Base-by-base conservation (phyloP, 2,888 invertebrate species). In the Anaspis maculata region DNA sequence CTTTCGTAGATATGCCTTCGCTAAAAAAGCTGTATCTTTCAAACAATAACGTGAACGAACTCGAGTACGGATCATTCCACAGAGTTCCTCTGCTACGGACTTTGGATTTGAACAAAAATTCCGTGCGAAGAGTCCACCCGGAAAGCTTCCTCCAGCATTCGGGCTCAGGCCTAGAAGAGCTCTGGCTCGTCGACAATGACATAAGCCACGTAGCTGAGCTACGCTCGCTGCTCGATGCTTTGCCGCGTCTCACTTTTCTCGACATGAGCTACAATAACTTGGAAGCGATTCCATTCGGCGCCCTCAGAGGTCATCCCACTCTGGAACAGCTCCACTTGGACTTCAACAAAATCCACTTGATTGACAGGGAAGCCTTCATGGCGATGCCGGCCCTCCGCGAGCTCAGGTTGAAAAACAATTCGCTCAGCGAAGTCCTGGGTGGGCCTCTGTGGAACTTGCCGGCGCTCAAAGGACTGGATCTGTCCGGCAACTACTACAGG, bases 381-480 rank as follows among this genome's bases (percentile, higher is more conserved):
- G 83, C 83, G 10, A 83, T 91, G 80, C 86, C 86, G 0, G 83
- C 87, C 0, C 64, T 92, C 21, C 70, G 88, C 46, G 88, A 89
- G 56, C 68, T 92, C 19, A 76, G 87, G 48, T 67, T 92, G 37
- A 76, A 78, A 45, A 89, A 90, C 53, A 92, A 92, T 58, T 87
- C 87, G 2, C 63, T 92, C 15, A 74, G 77, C 1, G 82, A 84
- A 56, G 69, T 78, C 30, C 67, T 80, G 26, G 79, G 81, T 41
- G 74, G 78, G 28, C 87, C 88, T 0, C 79, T 83, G 54, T 89
- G 88, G 87, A 83, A 88, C 66, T 67, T 89, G 25, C 88, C 88
- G 0, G 79, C 81, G 4, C 66, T 89, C 3, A 89, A 88, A 69
- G 89, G 89, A 1, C 64, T 91, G 34, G 89, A 90, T 66, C 65